These are phyloP conservation scores for Manis pentadactyla DNA, from an alignment of 2,797 vertebrate genomes.

Conservation along the genomic window DNA sequence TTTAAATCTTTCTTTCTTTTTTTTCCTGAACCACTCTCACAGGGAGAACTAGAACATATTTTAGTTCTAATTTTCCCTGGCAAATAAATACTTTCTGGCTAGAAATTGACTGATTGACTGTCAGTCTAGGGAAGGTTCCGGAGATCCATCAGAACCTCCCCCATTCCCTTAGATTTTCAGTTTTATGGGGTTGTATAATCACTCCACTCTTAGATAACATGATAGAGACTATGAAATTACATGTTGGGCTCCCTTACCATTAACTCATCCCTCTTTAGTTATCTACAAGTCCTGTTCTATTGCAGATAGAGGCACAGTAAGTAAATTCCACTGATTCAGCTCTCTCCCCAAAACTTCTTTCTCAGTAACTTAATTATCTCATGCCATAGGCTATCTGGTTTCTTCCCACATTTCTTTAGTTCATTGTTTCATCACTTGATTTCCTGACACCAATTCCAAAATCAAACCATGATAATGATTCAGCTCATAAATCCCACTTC, in stretches of 20 bases:
- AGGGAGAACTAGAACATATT: not conserved
- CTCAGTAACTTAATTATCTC: not conserved
- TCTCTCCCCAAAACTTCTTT: not conserved
- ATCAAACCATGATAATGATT: not conserved
- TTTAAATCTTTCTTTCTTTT: too few relatives aligned
- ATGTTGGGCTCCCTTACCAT: not conserved
- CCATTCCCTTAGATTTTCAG: not conserved
- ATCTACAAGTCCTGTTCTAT: not conserved
- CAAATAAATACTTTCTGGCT: not conserved
- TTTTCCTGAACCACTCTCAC: not conserved
- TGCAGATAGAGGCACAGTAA: not conserved
- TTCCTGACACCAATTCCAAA: constrained; percentile 28
- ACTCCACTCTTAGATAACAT: not conserved
- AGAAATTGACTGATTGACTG: not conserved
- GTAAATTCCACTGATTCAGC: not conserved
- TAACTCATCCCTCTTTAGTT: not conserved
- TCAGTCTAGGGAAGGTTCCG: not conserved
- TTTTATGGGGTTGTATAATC: not conserved
- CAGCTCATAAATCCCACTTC: not conserved
- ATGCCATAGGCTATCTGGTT: not conserved
- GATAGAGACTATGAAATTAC: not conserved
- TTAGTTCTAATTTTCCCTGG: constrained; percentile 21
- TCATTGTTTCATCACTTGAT: not conserved
- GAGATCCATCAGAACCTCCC: not conserved
- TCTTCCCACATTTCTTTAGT: not conserved